A percentile compares a stretch with the other conserved stretches of the same genome.
Evolutionary conservation across 2,113 vertebrate genomes (phyloP).

Genomic region (Barnardius zonarius): DNA sequence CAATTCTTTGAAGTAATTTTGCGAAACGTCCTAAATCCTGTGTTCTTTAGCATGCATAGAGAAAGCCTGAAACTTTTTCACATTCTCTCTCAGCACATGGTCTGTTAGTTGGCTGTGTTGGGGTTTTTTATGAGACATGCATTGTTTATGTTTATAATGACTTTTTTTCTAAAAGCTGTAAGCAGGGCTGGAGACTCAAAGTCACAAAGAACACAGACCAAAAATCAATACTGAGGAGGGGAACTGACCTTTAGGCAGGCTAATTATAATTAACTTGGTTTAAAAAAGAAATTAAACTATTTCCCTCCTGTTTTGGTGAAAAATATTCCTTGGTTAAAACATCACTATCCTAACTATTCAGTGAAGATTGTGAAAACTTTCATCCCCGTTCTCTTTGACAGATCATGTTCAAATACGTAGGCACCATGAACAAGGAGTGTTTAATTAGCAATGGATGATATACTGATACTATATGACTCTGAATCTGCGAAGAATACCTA

Average conservation of each 20-base stretch:
- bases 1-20: background rate
- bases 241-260: background rate
- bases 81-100: background rate
- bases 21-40: background rate
- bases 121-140: background rate
- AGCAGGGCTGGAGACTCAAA: background rate
- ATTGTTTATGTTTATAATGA: background rate
- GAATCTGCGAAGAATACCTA: background rate
- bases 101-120: fast-evolving
- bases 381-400: background rate
- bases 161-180: background rate
- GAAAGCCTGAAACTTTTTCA: background rate
- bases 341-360: background rate
- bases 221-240: background rate
- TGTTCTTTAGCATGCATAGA: background rate
- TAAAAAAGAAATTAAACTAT: background rate
- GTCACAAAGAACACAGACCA: background rate
- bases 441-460: background rate
- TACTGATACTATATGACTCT: background rate
- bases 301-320: background rate
- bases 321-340: background rate
- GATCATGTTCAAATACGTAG: background rate
- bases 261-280: background rate
- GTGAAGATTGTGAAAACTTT: background rate
- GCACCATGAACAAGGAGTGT: background rate